These are phyloP conservation scores for Dendrophyllia cribrosa DNA, from an alignment of 64 coral and sea anemone genomes.

Conservation along the genomic window DNA sequence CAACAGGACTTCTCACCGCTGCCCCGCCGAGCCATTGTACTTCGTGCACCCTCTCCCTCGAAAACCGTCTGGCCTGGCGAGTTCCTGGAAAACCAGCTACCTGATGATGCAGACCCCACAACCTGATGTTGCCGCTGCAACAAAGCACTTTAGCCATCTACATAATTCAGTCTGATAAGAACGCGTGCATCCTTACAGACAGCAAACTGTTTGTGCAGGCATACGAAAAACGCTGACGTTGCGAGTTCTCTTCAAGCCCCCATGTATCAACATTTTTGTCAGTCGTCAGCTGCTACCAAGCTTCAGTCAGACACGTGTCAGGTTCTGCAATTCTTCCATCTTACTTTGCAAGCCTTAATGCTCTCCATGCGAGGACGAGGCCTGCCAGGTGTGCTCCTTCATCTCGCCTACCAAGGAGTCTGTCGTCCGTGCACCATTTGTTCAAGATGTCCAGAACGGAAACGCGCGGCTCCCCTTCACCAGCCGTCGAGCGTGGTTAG, in stretches of 20 bases:
- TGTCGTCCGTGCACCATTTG: background rate
- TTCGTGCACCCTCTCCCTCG: too few species aligned
- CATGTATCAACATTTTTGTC: slow-evolving; percentile 36
- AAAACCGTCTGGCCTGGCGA: too few species aligned
- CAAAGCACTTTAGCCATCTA: slow-evolving; percentile 39
- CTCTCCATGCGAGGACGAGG: slow-evolving; percentile 26
- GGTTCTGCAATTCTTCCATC: slow-evolving; percentile 38
- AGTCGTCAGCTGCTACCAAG: slow-evolving; percentile 37
- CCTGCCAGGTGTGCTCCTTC: slow-evolving; percentile 40
- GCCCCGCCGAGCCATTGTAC: too few species aligned
- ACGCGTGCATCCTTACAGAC: slow-evolving; percentile 33
- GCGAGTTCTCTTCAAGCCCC: slow-evolving; percentile 28
- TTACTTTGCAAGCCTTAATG: slow-evolving; percentile 47
- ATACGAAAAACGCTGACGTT: slow-evolving; percentile 24
- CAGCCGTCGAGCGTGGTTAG: slow-evolving; percentile 34
- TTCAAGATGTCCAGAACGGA: slow-evolving; percentile 34
- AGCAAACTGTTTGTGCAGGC: slow-evolving; percentile 45
- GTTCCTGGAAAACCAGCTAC: too few species aligned
- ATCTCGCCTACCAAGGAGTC: slow-evolving; percentile 3
- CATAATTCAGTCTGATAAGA: slow-evolving; percentile 11
- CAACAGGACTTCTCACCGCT: background rate
- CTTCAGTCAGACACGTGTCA: slow-evolving; percentile 26
- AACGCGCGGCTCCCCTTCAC: slow-evolving; percentile 47
- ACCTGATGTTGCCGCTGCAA: slow-evolving; percentile 6
- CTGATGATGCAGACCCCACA: too few species aligned